phyloP scores from a whole-genome alignment of 2,888 invertebrate genomes.

The Punctoribates punctum region DNA sequence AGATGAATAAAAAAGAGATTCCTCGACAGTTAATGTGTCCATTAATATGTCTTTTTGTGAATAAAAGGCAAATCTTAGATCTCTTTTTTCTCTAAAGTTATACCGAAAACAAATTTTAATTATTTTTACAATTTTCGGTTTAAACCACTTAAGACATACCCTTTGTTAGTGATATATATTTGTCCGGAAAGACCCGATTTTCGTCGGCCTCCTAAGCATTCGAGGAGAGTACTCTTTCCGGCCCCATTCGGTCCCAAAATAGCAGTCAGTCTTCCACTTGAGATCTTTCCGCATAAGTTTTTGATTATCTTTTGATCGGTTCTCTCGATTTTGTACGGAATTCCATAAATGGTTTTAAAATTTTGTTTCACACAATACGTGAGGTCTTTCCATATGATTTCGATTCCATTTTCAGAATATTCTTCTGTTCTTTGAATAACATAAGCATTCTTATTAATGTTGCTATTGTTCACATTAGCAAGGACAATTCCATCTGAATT shows the following conservation, averaged over 20 bases:
- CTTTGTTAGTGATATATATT: conserved; percentile 37
- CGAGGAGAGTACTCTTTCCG: conserved; percentile 43
- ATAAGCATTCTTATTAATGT: too few species aligned
- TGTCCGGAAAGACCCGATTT: conserved; percentile 36
- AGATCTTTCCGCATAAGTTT: conserved; percentile 31
- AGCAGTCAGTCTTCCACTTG: conserved; percentile 38
- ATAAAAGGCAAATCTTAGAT: conserved; percentile 42
- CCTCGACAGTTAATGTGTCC: conserved; percentile 40
- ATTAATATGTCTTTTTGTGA: conserved; percentile 37
- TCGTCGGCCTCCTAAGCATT: conserved; percentile 41
- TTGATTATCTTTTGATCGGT: conserved; percentile 9
- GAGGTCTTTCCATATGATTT: conserved; percentile 33
- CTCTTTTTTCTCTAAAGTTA: not conserved
- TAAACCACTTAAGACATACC: conserved; percentile 27
- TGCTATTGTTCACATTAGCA: too few species aligned
- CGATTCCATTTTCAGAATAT: not conserved
- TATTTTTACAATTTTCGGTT: not conserved
- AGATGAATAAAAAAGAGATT: conserved; percentile 36
- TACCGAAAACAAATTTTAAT: not conserved
- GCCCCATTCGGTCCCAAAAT: conserved; percentile 44
- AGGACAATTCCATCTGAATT: too few species aligned
- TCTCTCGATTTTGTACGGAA: not conserved
- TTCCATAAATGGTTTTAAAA: not conserved
- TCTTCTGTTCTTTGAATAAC: too few species aligned
- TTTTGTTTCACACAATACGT: conserved; percentile 19